Conservation (phyloP, 2,113 vertebrate genomes). For the Chloroceryle aenea region DNA sequence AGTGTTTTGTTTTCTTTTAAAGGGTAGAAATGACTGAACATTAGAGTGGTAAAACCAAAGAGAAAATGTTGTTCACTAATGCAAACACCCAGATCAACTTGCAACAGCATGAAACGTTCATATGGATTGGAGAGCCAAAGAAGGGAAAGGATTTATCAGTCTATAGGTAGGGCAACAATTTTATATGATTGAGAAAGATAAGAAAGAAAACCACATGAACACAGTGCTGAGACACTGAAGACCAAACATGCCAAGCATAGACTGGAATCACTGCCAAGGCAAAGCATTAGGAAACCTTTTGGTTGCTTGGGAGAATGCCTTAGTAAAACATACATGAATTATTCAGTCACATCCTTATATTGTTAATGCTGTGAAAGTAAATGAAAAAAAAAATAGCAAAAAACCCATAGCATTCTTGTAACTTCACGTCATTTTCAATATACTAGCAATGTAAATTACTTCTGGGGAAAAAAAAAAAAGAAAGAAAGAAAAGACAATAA, state of each 20-base stretch:
- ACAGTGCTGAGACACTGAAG: background rate
- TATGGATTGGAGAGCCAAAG: background rate
- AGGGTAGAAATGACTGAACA: background rate
- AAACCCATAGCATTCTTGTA: background rate
- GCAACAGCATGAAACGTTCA: background rate
- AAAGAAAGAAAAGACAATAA: background rate
- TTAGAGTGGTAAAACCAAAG: background rate
- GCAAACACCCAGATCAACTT: background rate
- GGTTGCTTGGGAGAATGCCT: background rate
- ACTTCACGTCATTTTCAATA: background rate
- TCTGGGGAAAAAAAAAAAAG: background rate
- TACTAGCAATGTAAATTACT: background rate
- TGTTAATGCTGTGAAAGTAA: slow-evolving; percentile 25
- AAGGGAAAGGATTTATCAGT: background rate
- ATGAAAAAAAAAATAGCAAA: background rate
- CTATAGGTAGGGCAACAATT: background rate
- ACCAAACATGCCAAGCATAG: background rate
- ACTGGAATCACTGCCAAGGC: background rate
- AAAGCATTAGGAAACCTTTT: slow-evolving; percentile 22
- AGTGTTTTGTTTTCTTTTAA: background rate
- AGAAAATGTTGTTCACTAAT: background rate
- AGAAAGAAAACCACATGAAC: background rate
- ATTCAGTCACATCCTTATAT: slow-evolving; percentile 1
- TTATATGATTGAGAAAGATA: background rate
- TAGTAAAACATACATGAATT: slow-evolving; percentile 28